A percentile compares a stretch with the other conserved stretches of the same genome.
Conservation (phyloP, 1,140 invertebrate species). For the Pseudoatta argentina region DNA sequence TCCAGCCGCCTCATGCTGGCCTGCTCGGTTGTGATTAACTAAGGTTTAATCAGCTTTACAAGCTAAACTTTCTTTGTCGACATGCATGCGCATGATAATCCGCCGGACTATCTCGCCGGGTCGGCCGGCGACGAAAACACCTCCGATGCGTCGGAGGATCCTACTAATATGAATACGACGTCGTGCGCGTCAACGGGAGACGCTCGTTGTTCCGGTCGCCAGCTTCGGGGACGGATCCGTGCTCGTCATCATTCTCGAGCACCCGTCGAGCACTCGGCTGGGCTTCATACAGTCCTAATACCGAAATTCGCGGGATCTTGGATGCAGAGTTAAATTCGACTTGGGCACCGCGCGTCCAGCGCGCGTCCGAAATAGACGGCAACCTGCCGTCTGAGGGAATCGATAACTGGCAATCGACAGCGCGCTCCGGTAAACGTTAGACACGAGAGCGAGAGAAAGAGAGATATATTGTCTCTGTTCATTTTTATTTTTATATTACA, state of each 20-base stretch:
- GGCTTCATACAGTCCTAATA: constrained; percentile 73
- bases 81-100: constrained; percentile 85
- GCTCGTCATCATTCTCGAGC: not conserved
- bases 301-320: constrained; percentile 76
- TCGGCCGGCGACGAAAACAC: constrained; percentile 64
- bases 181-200: constrained; percentile 40
- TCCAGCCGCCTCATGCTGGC: constrained; percentile 69
- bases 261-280: not conserved
- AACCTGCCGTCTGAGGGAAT: constrained; percentile 20
- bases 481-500: not conserved
- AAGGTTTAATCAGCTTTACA: constrained; percentile 86
- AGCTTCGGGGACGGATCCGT: not conserved
- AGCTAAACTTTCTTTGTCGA: constrained; percentile 86
- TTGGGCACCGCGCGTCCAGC: not conserved
- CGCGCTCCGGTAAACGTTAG: not conserved
- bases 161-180: constrained; percentile 59
- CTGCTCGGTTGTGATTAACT: constrained; percentile 84
- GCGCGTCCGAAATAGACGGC: not conserved
- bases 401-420: not conserved
- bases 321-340: constrained; percentile 58
- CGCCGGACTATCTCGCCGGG: constrained; percentile 78
- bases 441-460: not conserved
- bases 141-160: constrained; percentile 70
- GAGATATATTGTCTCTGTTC: not conserved
- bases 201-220: constrained; percentile 11